These are phyloP conservation scores for Abrostola tripartita DNA, from an alignment of 2,888 invertebrate genomes.

Conservation along the genomic window DNA sequence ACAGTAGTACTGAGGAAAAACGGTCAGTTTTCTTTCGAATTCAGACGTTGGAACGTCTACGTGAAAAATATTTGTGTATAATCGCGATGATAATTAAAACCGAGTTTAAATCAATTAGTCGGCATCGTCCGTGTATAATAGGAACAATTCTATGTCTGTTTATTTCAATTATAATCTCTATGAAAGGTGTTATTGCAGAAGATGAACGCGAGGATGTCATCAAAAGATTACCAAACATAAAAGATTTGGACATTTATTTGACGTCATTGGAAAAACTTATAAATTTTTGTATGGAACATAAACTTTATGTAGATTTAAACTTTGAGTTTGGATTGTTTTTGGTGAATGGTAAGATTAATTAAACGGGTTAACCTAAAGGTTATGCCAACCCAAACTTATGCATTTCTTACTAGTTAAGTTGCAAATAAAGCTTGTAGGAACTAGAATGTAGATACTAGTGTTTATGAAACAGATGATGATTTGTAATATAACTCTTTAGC, in stretches of 20 bases:
- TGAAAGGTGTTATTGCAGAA: constrained; percentile 14
- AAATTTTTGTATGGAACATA: constrained; percentile 58
- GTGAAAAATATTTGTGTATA: constrained; percentile 9
- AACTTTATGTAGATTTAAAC: constrained; percentile 64
- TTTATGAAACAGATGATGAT: too few species aligned
- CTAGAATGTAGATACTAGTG: too few species aligned
- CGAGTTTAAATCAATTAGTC: constrained; percentile 25
- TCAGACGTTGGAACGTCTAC: constrained; percentile 47
- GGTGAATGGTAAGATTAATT: constrained; percentile 65
- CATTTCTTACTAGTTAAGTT: too few species aligned
- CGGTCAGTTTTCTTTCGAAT: constrained; percentile 59
- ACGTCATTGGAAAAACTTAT: constrained; percentile 58
- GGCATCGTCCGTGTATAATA: constrained; percentile 11
- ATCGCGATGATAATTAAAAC: constrained; percentile 11
- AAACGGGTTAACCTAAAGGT: background rate
- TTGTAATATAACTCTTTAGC: too few species aligned
- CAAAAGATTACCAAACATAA: constrained; percentile 56
- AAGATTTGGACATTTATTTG: constrained; percentile 63
- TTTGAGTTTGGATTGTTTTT: constrained; percentile 72
- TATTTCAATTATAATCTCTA: constrained; percentile 6
- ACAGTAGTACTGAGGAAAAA: constrained; percentile 34
- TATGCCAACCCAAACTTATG: too few species aligned
- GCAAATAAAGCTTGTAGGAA: too few species aligned
- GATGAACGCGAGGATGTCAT: constrained; percentile 15
- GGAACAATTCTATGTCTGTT: constrained; percentile 5